Base-by-base conservation (phyloP, 1,140 invertebrate genomes). In the Wiebesia pumilae region DNA sequence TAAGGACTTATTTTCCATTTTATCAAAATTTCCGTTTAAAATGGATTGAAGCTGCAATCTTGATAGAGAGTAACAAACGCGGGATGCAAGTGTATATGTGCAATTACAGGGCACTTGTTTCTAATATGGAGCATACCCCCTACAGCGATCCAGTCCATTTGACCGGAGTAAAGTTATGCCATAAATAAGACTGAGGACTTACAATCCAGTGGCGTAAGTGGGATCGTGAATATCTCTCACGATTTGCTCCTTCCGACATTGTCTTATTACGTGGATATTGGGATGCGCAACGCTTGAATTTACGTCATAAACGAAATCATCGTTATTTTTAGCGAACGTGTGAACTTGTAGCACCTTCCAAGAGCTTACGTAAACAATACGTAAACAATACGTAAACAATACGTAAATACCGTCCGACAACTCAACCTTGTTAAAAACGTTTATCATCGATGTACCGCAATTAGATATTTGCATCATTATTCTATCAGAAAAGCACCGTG, bases 91-190 rank as follows among this genome's bases (percentile, higher is more conserved):
- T 9, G n/a, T 7, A 30, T 67, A 30, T 9, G 24, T 33, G 65
- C 69, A 71, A 24, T 40, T 71, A n/a, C 51, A 30, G 47, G 30
- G 30, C 77, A 79, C 77, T 51, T 79, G 77, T 79, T 79, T 83
- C 88, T 88, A 88, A 90, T 89, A 88, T 87, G 87, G 40, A 40
- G 47, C 85, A 67, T 19, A 54, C 82, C 81, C 82, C 58, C n/a
- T 14, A 21, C 33, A 7, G 77, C 30, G 79, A 67, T 67, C 43
- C 14, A 43, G 27, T 81, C 79, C 79, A 33, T 7, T 81, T 65
- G 7, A n/a, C 27, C 33, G 79, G 35, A 1, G 33, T 2, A 1
- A 33, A 6, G 47, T 58, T 47, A 47, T 40, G 40, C 40, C 40
- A 54, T 40, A 75, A 75, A n/a, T n/a, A n/a, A n/a, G 69, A 27